phyloP scores from a whole-genome alignment of 1,140 invertebrate species.

The Anoplolepis gracilipes region DNA sequence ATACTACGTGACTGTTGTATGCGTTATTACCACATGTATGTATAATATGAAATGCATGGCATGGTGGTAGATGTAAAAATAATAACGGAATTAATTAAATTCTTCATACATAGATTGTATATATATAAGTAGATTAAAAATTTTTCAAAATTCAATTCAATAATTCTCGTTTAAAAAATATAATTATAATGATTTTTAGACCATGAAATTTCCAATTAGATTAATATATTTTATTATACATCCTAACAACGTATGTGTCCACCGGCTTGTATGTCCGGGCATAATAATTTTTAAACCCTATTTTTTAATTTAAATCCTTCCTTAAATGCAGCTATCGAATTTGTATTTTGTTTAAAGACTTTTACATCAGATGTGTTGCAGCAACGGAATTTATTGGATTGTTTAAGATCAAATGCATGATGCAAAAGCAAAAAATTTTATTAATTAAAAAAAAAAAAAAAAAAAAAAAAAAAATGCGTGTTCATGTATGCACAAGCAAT shows the following conservation, averaged over 20 bases:
- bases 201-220: neutral
- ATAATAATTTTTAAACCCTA: conserved; percentile 33
- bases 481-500: neutral
- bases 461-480: neutral
- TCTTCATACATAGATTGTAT: neutral
- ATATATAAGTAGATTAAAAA: neutral
- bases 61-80: neutral
- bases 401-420: neutral
- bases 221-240: conserved; percentile 24
- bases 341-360: neutral
- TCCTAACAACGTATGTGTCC: neutral
- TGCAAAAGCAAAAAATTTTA: neutral
- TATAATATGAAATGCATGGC: neutral
- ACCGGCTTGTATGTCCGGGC: neutral
- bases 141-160: neutral
- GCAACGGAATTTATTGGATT: neutral
- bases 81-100: neutral
- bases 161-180: too few species aligned
- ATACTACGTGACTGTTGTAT: conserved; percentile 23
- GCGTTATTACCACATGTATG: neutral
- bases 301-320: neutral
- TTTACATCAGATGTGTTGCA: neutral
- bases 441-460: neutral
- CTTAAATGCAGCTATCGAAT: conserved; percentile 11
- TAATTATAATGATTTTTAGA: neutral